Evolutionary conservation across 1,140 invertebrate species (phyloP).

Genomic region (Leptestheria dahalacensis): DNA sequence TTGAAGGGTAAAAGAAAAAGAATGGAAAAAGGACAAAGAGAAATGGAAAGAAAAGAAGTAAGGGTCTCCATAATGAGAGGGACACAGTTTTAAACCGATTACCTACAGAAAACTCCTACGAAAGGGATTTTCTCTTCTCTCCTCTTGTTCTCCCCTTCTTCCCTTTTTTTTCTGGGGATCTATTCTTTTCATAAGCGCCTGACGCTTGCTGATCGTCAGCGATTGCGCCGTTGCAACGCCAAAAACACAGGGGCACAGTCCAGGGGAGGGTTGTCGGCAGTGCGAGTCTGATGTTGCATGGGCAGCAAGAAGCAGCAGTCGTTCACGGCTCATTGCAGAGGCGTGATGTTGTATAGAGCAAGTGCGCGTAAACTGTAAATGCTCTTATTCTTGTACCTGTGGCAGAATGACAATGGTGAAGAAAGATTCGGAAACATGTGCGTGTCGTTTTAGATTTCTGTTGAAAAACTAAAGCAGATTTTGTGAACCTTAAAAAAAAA

Average conservation of each 20-base stretch:
- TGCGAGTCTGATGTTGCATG: not conserved
- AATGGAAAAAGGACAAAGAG: not conserved
- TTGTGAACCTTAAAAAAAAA: too few species aligned
- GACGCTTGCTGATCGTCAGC: not conserved
- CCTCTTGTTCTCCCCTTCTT: not conserved
- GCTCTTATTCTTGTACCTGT: too few species aligned
- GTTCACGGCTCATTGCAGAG: not conserved
- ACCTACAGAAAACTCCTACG: not conserved
- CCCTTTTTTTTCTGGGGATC: not conserved
- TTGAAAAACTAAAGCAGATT: too few species aligned
- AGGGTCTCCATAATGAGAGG: not conserved
- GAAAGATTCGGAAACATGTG: too few species aligned
- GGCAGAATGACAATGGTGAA: too few species aligned
- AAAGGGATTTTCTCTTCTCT: not conserved
- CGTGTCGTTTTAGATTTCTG: too few species aligned
- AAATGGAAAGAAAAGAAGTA: not conserved
- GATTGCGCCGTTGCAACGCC: not conserved
- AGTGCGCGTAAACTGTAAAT: not conserved
- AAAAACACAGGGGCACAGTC: not conserved
- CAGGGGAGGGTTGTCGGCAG: not conserved
- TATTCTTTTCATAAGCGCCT: not conserved
- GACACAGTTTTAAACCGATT: not conserved
- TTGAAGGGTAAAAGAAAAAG: too few species aligned
- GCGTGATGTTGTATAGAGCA: not conserved
- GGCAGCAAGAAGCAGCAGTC: not conserved